phyloP scores from a whole-genome alignment of 1,140 invertebrate species.

The Doryteuthis pealeii region DNA sequence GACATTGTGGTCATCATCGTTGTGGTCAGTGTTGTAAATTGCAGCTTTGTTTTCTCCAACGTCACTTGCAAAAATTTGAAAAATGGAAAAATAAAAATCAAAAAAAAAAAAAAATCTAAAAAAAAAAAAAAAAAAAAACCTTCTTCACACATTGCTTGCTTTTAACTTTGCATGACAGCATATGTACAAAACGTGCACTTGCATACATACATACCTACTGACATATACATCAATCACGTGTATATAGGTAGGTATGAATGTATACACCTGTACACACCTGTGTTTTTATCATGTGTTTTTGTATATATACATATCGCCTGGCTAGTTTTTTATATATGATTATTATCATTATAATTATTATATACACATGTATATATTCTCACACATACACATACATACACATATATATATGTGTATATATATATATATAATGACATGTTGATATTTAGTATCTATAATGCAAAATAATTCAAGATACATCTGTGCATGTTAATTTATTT shows the following conservation, averaged over 20 bases:
- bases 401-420: not conserved
- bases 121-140: too few relatives aligned
- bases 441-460: not conserved
- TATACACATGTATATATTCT: not conserved
- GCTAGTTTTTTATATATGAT: not conserved
- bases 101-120: too few relatives aligned
- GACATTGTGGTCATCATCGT: too few relatives aligned
- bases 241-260: not conserved
- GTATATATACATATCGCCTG: not conserved
- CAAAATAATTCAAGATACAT: too few relatives aligned
- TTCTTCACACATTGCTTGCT: too few relatives aligned
- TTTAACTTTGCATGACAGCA: too few relatives aligned
- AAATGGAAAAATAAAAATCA: too few relatives aligned
- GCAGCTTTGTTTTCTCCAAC: too few relatives aligned
- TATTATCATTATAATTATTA: conserved; percentile 7
- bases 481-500: too few relatives aligned
- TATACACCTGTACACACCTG: not conserved
- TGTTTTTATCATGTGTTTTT: not conserved
- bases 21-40: too few relatives aligned
- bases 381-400: not conserved
- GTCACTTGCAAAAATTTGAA: too few relatives aligned
- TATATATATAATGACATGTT: not conserved
- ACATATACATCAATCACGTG: not conserved
- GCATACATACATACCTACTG: not conserved
- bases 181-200: not conserved